Evolutionary conservation across 2,888 invertebrate species (phyloP).

Genomic region (Neoascia interrupta): DNA sequence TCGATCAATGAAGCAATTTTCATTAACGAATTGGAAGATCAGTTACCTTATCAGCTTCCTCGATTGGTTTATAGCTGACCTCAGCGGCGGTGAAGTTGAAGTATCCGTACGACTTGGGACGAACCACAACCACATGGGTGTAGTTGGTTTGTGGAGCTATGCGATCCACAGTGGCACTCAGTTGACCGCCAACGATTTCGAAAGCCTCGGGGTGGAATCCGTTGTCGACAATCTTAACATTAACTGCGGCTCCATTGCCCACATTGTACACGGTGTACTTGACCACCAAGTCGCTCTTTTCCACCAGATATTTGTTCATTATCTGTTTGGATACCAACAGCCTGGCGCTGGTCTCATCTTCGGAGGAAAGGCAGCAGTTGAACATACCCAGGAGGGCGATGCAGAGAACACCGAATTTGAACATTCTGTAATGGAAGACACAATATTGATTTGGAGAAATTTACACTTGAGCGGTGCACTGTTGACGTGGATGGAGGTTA

Average conservation of each 20-base stretch:
- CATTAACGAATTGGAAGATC: neutral
- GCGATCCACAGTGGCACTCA: conserved; percentile 90
- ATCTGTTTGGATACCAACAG: conserved; percentile 95
- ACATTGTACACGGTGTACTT: conserved; percentile 97
- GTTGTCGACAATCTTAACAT: conserved; percentile 91
- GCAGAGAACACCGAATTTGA: conserved; percentile 61
- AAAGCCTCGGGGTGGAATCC: conserved; percentile 97
- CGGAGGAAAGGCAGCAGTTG: conserved; percentile 78
- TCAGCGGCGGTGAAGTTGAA: conserved; percentile 99
- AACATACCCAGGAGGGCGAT: conserved; percentile 74
- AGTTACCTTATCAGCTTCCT: conserved; percentile 87
- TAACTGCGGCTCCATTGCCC: conserved; percentile 93
- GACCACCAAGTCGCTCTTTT: conserved; percentile 96
- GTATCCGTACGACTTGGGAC: conserved; percentile 93
- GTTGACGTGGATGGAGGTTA: conserved; percentile 60
- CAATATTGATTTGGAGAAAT: conserved; percentile 51
- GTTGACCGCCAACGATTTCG: conserved; percentile 91
- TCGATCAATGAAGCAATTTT: too few relatives aligned
- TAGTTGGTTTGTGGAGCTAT: conserved; percentile 96
- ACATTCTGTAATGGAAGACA: conserved; percentile 54
- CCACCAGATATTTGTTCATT: conserved; percentile 96
- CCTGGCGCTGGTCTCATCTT: conserved; percentile 88
- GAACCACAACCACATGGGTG: conserved; percentile 94
- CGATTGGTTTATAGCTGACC: conserved; percentile 91
- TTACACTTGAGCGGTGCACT: conserved; percentile 25